Percentiles rank a stretch among this genome's conserved stretches.
phyloP scores from a whole-genome alignment of 92 coral and sea anemone genomes.

The Hydrozoanthus gracilis region DNA sequence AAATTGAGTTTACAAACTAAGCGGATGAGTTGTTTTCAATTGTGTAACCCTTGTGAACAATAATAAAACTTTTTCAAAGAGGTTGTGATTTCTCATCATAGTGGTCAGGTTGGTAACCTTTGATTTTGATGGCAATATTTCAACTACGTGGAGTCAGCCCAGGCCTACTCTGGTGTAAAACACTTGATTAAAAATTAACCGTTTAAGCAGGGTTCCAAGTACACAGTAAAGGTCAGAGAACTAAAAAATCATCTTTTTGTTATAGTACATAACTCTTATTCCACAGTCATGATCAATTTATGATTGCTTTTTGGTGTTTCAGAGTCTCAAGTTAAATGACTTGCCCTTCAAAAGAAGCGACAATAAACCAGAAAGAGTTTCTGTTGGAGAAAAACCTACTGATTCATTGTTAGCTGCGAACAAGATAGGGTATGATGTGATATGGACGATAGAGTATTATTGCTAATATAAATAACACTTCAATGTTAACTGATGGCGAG shows the following conservation, averaged over 20 bases:
- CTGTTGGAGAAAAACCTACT: constrained; percentile 4
- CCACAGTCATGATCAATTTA: neutral
- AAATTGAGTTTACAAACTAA: no score
- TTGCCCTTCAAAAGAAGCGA: neutral
- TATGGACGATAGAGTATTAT: neutral
- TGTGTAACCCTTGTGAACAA: no score
- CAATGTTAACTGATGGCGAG: no score
- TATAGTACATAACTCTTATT: neutral
- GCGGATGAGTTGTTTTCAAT: no score
- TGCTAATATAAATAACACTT: neutral
- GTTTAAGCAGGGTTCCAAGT: neutral
- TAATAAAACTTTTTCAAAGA: no score
- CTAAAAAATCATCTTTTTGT: neutral
- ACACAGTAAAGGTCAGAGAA: neutral
- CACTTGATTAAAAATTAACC: neutral
- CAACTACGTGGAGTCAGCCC: no score
- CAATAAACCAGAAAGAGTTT: neutral
- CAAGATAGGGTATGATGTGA: constrained; percentile 9
- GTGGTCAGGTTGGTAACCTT: no score
- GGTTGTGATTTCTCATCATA: no score
- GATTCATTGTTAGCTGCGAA: neutral
- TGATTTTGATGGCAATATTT: no score
- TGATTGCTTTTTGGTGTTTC: neutral
- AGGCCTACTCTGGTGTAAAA: no score
- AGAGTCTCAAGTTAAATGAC: neutral